Evolutionary conservation across 35 echinoderm and acorn worm species (phyloP).

Genomic region (Apostichopus parvimensis): DNA sequence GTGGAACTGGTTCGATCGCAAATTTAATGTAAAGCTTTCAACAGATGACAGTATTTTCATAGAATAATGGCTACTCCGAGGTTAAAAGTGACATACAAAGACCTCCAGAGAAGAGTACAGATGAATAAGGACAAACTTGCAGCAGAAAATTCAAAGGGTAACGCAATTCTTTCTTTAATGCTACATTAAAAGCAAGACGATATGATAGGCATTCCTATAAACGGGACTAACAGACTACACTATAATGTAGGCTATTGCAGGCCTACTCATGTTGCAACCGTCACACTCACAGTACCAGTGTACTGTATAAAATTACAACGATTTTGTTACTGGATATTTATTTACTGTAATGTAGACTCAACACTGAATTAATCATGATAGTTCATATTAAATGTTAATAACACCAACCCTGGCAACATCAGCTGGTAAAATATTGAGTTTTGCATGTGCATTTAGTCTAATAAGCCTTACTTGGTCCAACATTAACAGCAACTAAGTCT

Average conservation of each 20-base stretch:
- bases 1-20: neutral
- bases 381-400: too few species aligned
- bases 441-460: too few species aligned
- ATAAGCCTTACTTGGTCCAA: too few species aligned
- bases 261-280: neutral
- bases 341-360: too few species aligned
- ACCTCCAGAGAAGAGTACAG: conserved; percentile 26
- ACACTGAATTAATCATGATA: too few species aligned
- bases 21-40: neutral
- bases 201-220: too few species aligned
- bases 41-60: neutral
- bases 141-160: neutral
- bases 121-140: conserved; percentile 2
- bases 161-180: neutral
- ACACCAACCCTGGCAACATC: too few species aligned
- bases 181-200: too few species aligned
- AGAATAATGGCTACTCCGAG: conserved; percentile 23
- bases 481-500: too few species aligned
- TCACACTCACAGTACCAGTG: neutral
- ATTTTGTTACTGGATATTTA: neutral
- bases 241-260: neutral
- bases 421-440: too few species aligned
- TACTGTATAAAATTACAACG: neutral
- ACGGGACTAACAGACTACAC: neutral
- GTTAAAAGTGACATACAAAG: conserved; percentile 8